Evolutionary conservation across 1,140 invertebrate species (phyloP).

Genomic region (Papilio xuthus): DNA sequence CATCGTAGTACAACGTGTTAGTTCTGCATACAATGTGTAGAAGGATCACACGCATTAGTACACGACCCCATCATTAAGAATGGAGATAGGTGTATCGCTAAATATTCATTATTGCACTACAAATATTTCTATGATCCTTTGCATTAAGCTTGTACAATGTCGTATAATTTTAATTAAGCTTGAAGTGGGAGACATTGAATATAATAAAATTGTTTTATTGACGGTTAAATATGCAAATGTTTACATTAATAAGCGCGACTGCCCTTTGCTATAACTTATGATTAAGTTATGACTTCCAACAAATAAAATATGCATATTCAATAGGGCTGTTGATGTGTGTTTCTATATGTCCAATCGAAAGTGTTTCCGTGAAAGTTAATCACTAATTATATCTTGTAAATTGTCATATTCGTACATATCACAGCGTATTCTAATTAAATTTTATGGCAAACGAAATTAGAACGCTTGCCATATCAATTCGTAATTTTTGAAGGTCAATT

Average conservation of each 20-base stretch:
- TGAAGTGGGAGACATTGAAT: constrained; percentile 12
- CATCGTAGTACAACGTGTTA: background rate
- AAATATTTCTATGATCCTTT: constrained; percentile 15
- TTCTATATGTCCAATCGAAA: background rate
- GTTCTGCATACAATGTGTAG: constrained; percentile 5
- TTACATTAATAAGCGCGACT: constrained; percentile 12
- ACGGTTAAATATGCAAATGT: constrained; percentile 16
- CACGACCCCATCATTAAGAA: constrained; percentile 14
- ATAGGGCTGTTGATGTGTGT: background rate
- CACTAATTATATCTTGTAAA: background rate
- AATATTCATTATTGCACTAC: constrained; percentile 19
- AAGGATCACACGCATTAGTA: background rate
- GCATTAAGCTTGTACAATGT: background rate
- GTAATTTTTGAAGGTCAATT: background rate
- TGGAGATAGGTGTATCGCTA: background rate
- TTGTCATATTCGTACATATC: background rate
- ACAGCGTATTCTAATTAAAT: background rate
- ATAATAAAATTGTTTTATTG: constrained; percentile 13
- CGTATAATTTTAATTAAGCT: constrained; percentile 23
- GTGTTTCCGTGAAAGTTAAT: background rate
- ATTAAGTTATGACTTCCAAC: constrained; percentile 10
- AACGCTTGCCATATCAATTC: background rate
- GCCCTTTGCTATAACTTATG: constrained; percentile 18
- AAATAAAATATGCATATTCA: background rate
- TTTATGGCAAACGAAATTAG: background rate